Evolutionary conservation across 2,797 vertebrate genomes (phyloP), one percentile per base, ranked within the genome.

Genomic region (Lacerta bilineata): DNA sequence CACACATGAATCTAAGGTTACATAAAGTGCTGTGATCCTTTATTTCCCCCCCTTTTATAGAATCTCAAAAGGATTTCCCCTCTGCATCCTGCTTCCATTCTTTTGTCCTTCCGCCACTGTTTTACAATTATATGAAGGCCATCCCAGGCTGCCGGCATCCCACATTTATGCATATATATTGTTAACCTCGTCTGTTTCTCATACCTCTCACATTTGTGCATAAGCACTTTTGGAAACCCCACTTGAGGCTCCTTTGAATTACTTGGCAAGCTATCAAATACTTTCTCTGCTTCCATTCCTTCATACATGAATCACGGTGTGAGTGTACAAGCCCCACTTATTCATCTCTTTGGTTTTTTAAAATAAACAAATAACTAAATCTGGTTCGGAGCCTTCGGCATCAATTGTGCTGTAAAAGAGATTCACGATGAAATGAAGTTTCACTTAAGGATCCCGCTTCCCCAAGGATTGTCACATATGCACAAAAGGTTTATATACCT

Each of bases 121-220:
- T 18, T 84, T 72, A 61, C 46, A 83, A 77, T 83, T 68, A 83
- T n/a, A 36, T 55, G 61, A 88, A 83, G 41, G 71, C 43, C 68
- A 84, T 80, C 81, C 29, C 25, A 69, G 75, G 66, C 64, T 74
- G 50, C 39, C 27, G 11, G 33, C 82, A 79, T 71, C 46, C 50
- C 76, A 72, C 68, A 61, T 72, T 79, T 61, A 43, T 79, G 46
- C 46, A 43, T 59, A 61, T 61, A 84, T 61, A 72, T 86, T 25
- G 64, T 72, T 88, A 88, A 88, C 46, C 41, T 88, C 18, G 18
- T 84, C 87, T 88, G 87, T 80, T 88, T 88, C 74, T 84, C 66
- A 84, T 88, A 80, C 64, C 64, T 78, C 82, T 88, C 87, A 84
- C 87, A 80, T 84, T 88, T 84, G 76, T 71, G 79, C 64, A 88